Evolutionary conservation across 2,113 vertebrate species (phyloP).

Genomic region (Tringa solitaria): DNA sequence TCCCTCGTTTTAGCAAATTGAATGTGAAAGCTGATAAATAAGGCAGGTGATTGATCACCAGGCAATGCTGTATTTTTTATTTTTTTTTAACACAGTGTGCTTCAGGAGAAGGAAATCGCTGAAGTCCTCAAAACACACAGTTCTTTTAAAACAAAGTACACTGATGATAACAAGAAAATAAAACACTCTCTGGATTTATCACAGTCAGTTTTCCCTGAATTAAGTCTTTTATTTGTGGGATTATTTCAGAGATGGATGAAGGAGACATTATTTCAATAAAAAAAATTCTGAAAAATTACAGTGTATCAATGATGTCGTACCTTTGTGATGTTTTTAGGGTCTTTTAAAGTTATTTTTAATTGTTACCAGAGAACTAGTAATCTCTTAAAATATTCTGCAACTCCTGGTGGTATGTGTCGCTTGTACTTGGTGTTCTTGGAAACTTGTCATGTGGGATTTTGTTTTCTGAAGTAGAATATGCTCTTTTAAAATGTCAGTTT

Average conservation of each 20-base stretch:
- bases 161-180: background rate
- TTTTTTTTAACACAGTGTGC: background rate
- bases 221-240: background rate
- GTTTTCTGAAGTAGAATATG: conserved; percentile 19
- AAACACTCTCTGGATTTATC: background rate
- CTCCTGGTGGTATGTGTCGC: background rate
- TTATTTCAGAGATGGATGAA: background rate
- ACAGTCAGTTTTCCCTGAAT: background rate
- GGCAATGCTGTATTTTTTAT: background rate
- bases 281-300: background rate
- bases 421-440: background rate
- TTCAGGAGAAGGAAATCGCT: background rate
- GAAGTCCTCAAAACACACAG: background rate
- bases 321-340: background rate
- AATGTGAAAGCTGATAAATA: background rate
- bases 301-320: background rate
- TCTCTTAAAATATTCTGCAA: background rate
- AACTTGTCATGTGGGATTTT: background rate
- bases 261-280: background rate
- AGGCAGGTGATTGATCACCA: background rate
- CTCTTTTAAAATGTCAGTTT: conserved; percentile 43
- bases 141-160: background rate
- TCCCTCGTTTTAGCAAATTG: background rate
- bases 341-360: background rate
- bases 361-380: background rate